These are phyloP conservation scores for Phaethon lepturus DNA, from an alignment of 2,113 vertebrate species.

Conservation along the genomic window DNA sequence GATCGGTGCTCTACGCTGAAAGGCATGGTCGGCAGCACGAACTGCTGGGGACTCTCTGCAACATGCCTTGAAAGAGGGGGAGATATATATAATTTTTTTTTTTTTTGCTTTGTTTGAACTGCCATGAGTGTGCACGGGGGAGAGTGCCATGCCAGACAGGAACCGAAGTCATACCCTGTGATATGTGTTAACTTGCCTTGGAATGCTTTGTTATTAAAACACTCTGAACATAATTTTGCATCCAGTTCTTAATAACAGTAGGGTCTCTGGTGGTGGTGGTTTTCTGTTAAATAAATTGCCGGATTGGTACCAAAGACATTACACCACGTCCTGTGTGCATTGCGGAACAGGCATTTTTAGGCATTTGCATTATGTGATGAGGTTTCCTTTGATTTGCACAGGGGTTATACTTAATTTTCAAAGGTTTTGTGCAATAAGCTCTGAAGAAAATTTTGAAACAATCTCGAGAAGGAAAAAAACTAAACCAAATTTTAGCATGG, in stretches of 20 bases:
- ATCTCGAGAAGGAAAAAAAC: slow-evolving; percentile 34
- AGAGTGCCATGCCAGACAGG: background rate
- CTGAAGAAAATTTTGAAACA: background rate
- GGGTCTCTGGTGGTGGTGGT: background rate
- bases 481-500: slow-evolving; percentile 36
- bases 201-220: slow-evolving; percentile 47
- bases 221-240: slow-evolving; percentile 23
- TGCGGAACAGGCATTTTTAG: slow-evolving; percentile 11
- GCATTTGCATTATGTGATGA: background rate
- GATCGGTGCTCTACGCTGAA: slow-evolving; percentile 67
- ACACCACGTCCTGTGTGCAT: background rate
- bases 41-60: slow-evolving; percentile 47
- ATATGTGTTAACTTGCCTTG: slow-evolving; percentile 33
- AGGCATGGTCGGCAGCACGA: slow-evolving; percentile 29
- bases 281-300: slow-evolving; percentile 20
- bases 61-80: slow-evolving; percentile 37
- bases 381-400: slow-evolving; percentile 44
- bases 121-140: background rate
- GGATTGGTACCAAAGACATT: slow-evolving; percentile 58
- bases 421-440: slow-evolving; percentile 41
- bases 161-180: background rate
- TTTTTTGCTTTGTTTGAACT: background rate
- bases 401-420: background rate
- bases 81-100: background rate
- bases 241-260: background rate